Conservation (phyloP, 2,888 invertebrate genomes). For the Dione vanillae region DNA sequence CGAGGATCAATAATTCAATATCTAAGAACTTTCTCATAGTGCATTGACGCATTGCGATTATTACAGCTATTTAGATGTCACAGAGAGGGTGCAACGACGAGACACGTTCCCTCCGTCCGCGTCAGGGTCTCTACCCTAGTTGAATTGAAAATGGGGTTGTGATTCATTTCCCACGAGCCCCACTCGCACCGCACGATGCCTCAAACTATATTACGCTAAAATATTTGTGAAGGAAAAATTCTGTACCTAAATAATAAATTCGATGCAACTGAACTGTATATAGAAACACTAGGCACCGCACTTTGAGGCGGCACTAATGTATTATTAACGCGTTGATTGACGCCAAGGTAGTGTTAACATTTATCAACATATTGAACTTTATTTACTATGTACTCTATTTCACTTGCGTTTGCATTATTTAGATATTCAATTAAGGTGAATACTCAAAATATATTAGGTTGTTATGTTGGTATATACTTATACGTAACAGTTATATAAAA, state of each 20-base stretch:
- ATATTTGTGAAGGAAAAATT: constrained; percentile 55
- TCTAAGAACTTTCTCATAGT: constrained; percentile 30
- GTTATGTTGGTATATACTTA: constrained; percentile 24
- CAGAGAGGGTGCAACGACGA: constrained; percentile 72
- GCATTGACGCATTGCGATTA: constrained; percentile 68
- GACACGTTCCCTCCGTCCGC: constrained; percentile 64
- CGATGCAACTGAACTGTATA: constrained; percentile 40
- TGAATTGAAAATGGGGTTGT: constrained; percentile 82
- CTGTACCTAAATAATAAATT: constrained; percentile 46
- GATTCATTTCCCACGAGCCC: constrained; percentile 82
- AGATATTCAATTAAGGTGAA: constrained; percentile 6
- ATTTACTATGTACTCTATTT: constrained; percentile 38
- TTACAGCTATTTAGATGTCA: constrained; percentile 76
- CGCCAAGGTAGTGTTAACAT: constrained; percentile 37
- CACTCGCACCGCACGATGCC: constrained; percentile 64
- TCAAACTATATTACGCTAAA: constrained; percentile 66
- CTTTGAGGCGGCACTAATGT: constrained; percentile 50
- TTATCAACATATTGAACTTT: constrained; percentile 39
- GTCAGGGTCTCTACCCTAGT: constrained; percentile 67
- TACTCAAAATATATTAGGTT: constrained; percentile 25
- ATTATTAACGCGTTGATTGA: constrained; percentile 56
- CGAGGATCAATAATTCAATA: constrained; percentile 24
- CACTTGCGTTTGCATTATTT: constrained; percentile 25
- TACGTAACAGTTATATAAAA: too few relatives aligned
- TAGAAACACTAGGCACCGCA: constrained; percentile 20